Evolutionary conservation across 1,140 invertebrate genomes (phyloP), one percentile per base, ranked within the genome.

Genomic region (Lepidurus couesii): DNA sequence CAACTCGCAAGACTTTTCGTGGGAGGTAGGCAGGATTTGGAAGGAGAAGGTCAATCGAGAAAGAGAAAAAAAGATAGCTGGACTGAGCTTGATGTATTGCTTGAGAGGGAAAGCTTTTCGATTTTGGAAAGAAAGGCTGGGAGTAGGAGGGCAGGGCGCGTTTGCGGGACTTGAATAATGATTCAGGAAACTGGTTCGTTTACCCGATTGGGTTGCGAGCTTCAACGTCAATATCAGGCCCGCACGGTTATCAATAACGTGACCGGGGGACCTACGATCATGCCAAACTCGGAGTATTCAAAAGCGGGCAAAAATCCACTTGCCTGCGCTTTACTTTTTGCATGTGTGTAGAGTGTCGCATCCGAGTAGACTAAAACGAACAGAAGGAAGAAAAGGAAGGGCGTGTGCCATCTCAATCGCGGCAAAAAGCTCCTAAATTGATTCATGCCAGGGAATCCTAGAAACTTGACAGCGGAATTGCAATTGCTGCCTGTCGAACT

Each of bases 141-240:
- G 53, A 65, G 21, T n/a, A 65, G 16, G 53, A 1, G 21, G 53
- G 21, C 16, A 65, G 16, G 16, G 53, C 16, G 5, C 16, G 21
- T 65, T 13, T 65, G 16, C 16, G 53, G 53, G 53, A 65, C 53
- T 65, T 65, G 53, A 65, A 65, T 65, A 65, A 65, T 65, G 53
- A 65, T 16, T 65, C 53, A 65, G 53, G 53, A 21, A 65, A 65
- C 53, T 65, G 13, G 53, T 65, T 65, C 53, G 53, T 65, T 65
- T 65, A 65, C 16, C 53, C 53, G 53, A 65, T 65, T 65, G 53
- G 13, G 53, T 65, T 65, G 53, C 53, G 53, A 65, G 16, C 53
- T 65, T 65, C 53, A 16, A 65, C 21, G 53, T 65, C 53, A 65
- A 65, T 65, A 65, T 65, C 53, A 21, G 53, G 8, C 53, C 53